Conservation (phyloP, 1,140 invertebrate genomes). For the Geopemphigus sp. region DNA sequence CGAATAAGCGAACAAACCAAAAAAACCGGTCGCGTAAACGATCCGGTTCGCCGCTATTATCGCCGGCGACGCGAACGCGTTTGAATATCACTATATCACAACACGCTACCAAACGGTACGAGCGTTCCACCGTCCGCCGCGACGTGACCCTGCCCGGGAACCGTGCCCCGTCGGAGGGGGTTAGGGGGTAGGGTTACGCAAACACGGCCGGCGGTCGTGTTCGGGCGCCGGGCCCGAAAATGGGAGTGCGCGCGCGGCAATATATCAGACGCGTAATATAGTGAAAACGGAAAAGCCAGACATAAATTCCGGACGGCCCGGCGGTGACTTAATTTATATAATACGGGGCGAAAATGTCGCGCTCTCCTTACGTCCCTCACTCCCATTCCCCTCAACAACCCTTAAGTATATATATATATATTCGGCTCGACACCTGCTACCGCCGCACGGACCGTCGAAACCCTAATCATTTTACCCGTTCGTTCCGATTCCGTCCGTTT, state of each 20-base stretch:
- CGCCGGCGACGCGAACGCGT: too few species aligned
- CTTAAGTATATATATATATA: too few species aligned
- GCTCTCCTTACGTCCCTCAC: not conserved
- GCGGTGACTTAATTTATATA: conserved; percentile 31
- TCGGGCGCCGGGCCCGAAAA: not conserved
- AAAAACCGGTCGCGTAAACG: too few species aligned
- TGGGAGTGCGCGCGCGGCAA: not conserved
- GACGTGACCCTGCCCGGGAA: too few species aligned
- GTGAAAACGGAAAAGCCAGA: conserved; percentile 29
- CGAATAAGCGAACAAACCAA: too few species aligned
- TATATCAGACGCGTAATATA: conserved; percentile 19
- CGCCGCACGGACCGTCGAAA: conserved; percentile 2
- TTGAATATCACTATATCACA: too few species aligned
- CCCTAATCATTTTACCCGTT: conserved; percentile 27
- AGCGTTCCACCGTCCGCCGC: too few species aligned
- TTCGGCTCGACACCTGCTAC: not conserved
- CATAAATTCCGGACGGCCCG: conserved; percentile 9
- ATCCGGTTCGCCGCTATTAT: too few species aligned
- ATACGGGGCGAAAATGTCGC: conserved; percentile 15
- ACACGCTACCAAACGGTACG: too few species aligned
- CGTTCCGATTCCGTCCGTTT: conserved; percentile 1
- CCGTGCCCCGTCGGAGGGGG: too few species aligned
- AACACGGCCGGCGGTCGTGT: not conserved
- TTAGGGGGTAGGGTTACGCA: too few species aligned
- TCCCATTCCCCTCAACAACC: too few species aligned